Evolutionary conservation across 1,140 invertebrate species (phyloP).

Genomic region (Chrysomallon squamiferum): DNA sequence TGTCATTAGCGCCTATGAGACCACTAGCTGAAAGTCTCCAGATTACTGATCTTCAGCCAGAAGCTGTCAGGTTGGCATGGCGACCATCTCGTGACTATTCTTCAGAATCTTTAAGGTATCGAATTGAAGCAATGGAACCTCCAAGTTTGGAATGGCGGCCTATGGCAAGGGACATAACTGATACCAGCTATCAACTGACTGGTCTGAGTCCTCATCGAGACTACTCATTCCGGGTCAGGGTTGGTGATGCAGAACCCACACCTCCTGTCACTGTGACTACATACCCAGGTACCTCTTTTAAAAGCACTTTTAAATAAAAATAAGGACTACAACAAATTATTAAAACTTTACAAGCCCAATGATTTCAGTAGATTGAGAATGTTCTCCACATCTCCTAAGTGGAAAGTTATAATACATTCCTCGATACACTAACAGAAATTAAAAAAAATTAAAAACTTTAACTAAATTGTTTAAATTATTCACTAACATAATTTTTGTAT

Average conservation of each 20-base stretch:
- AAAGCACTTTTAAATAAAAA: too few relatives aligned
- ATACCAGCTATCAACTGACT: slow-evolving; percentile 43
- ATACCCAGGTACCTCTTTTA: slow-evolving; percentile 38
- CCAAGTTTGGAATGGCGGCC: slow-evolving; percentile 45
- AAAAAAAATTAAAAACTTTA: too few relatives aligned
- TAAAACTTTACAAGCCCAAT: too few relatives aligned
- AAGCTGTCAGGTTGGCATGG: slow-evolving; percentile 46
- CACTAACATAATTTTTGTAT: too few relatives aligned
- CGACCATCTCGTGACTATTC: slow-evolving; percentile 20
- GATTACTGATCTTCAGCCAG: slow-evolving; percentile 43
- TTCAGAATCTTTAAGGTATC: slow-evolving; percentile 41
- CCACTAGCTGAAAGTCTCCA: slow-evolving; percentile 38
- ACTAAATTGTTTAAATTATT: too few relatives aligned
- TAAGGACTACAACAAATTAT: too few relatives aligned
- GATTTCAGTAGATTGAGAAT: too few relatives aligned
- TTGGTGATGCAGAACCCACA: slow-evolving; percentile 44
- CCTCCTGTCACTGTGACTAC: slow-evolving; percentile 46
- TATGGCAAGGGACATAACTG: slow-evolving; percentile 37
- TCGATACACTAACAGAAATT: too few relatives aligned
- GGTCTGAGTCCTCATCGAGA: slow-evolving; percentile 44
- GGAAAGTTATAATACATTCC: too few relatives aligned
- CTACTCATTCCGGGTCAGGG: slow-evolving; percentile 49
- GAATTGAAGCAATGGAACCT: slow-evolving; percentile 47
- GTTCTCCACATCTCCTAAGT: too few relatives aligned
- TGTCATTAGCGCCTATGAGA: slow-evolving; percentile 45